Evolutionary conservation across 2,797 vertebrate species (phyloP).

Genomic region (Notolepis coatsorum): DNA sequence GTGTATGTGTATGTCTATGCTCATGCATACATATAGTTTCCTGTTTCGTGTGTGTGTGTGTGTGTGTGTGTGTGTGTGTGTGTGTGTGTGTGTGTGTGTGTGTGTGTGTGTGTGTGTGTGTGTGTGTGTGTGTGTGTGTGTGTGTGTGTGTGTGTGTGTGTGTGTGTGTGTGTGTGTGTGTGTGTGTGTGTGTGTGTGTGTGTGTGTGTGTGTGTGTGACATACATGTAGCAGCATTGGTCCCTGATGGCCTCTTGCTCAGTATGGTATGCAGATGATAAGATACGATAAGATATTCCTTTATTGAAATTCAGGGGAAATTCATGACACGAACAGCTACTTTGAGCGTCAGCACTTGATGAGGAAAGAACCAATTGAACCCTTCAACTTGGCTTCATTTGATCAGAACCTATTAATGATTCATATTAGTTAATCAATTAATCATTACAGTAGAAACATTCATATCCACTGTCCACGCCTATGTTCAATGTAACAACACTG

Average conservation of each 20-base stretch:
- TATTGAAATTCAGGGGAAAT: no score
- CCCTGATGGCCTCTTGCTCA: not conserved
- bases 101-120: not conserved
- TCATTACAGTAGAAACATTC: conserved; percentile 32
- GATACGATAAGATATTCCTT: no score
- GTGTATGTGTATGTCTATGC: conserved; percentile 2
- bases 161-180: conserved; percentile 6
- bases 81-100: not conserved
- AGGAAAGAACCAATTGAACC: conserved; percentile 2
- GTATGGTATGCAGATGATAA: not conserved
- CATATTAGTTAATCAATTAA: conserved; percentile 27
- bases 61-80: not conserved
- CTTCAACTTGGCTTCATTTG: conserved; percentile 29
- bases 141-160: no score
- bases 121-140: not conserved
- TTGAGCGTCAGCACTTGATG: conserved; percentile 16
- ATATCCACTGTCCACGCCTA: conserved; percentile 23
- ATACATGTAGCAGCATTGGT: no score
- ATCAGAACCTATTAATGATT: conserved; percentile 55
- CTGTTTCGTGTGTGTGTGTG: conserved; percentile 10
- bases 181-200: not conserved
- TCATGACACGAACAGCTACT: conserved; percentile 11
- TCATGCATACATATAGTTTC: not conserved
- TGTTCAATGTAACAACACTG: no score
- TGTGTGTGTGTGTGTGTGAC: not conserved